Conservation (phyloP, 2,888 invertebrate genomes). For the Fragum fragum region DNA sequence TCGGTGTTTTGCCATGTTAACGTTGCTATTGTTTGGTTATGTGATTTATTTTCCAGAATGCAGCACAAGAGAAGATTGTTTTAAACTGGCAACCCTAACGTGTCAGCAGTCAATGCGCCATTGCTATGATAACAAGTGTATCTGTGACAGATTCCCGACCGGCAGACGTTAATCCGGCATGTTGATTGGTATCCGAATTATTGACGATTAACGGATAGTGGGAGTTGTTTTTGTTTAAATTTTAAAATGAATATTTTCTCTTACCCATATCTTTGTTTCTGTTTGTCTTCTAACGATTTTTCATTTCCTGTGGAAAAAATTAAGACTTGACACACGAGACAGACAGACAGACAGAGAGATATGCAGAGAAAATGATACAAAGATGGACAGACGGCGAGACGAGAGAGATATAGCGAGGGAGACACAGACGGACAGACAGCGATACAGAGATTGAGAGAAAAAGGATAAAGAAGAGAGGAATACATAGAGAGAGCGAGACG, state of each 20-base stretch:
- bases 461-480: neutral
- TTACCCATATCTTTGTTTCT: no score
- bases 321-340: no score
- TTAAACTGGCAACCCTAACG: neutral
- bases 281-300: no score
- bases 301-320: no score
- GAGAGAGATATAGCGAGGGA: neutral
- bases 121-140: constrained; percentile 43
- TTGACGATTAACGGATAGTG: no score
- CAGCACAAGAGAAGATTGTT: constrained; percentile 12
- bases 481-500: neutral
- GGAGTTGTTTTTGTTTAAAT: no score
- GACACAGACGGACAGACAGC: neutral
- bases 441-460: neutral
- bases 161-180: constrained; percentile 12
- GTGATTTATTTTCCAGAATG: constrained; percentile 20
- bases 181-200: no score
- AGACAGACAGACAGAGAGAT: neutral
- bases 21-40: no score
- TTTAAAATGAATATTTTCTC: no score
- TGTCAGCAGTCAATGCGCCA: constrained; percentile 20
- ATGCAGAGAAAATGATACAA: neutral
- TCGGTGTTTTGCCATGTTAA: no score
- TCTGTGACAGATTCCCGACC: constrained; percentile 36
- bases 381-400: neutral